These are phyloP conservation scores for Clarias gariepinus DNA, from an alignment of 2,113 vertebrate species.

Conservation along the genomic window DNA sequence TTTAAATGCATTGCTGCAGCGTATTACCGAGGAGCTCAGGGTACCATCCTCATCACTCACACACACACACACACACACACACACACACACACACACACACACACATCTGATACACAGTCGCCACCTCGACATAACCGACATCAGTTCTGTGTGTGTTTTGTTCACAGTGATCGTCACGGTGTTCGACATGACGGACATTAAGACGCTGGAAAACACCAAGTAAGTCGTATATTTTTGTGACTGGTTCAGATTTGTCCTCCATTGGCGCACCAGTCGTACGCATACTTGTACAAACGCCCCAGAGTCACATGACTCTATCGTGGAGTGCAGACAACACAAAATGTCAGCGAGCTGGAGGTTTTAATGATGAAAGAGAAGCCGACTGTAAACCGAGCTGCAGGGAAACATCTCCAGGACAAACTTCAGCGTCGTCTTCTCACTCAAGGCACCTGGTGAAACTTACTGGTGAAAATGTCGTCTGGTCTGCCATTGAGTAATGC, in stretches of 20 bases:
- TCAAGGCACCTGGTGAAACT: background rate
- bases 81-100: background rate
- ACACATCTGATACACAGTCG: background rate
- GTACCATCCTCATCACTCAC: slow-evolving; percentile 64
- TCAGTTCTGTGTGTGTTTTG: slow-evolving; percentile 31
- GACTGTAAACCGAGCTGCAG: background rate
- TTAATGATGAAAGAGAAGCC: background rate
- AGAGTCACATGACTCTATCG: background rate
- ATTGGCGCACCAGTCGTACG: background rate
- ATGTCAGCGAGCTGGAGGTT: background rate
- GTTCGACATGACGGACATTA: slow-evolving; percentile 74
- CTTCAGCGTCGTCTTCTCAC: background rate
- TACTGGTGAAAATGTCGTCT: background rate
- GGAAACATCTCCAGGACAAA: background rate
- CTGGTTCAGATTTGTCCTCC: background rate
- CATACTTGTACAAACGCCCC: background rate
- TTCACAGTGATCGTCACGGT: slow-evolving; percentile 69
- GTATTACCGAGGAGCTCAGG: slow-evolving; percentile 89
- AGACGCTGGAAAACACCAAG: slow-evolving; percentile 83
- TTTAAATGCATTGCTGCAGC: slow-evolving; percentile 93
- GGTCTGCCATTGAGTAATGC: background rate
- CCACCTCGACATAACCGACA: background rate
- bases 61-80: background rate
- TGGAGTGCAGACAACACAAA: background rate
- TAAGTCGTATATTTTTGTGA: slow-evolving; percentile 59